Conservation (phyloP, 2,113 vertebrate species). For the Climacteris rufus region DNA sequence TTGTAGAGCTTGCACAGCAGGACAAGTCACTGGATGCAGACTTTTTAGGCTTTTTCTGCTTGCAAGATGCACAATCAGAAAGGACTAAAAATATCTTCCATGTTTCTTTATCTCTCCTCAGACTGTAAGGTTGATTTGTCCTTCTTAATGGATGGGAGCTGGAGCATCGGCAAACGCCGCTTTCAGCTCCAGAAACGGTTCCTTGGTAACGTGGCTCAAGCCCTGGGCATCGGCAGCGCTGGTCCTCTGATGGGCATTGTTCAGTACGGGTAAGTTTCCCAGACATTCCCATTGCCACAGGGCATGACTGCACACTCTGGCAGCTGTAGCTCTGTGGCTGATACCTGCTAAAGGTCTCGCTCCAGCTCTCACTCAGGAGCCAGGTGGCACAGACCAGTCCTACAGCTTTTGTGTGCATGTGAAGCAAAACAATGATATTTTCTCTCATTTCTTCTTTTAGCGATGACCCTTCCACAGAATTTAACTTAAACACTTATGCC, state of each 20-base stretch:
- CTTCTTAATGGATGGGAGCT: constrained; percentile 93
- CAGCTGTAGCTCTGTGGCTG: not conserved
- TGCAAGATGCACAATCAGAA: not conserved
- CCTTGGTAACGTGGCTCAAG: constrained; percentile 81
- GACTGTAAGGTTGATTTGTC: constrained; percentile 91
- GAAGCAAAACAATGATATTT: not conserved
- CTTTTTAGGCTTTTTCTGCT: not conserved
- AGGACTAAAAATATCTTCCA: not conserved
- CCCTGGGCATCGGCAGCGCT: constrained; percentile 79
- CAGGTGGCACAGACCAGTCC: not conserved
- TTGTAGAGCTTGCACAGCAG: not conserved
- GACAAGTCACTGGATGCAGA: not conserved
- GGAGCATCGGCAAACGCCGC: constrained; percentile 92
- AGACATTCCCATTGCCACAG: not conserved
- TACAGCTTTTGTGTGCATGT: not conserved
- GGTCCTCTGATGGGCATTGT: constrained; percentile 94
- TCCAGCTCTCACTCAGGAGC: not conserved
- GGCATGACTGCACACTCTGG: not conserved
- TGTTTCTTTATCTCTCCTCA: constrained; percentile 46
- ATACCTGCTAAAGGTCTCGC: rapidly evolving
- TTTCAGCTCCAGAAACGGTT: constrained; percentile 96
- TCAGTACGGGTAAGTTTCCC: constrained; percentile 86
- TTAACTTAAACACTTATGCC: constrained; percentile 82
- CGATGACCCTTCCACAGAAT: constrained; percentile 87
- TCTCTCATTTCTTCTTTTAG: constrained; percentile 69